Evolutionary conservation across 2,113 vertebrate species (phyloP).

Genomic region (Onychorhynchus coronatus): DNA sequence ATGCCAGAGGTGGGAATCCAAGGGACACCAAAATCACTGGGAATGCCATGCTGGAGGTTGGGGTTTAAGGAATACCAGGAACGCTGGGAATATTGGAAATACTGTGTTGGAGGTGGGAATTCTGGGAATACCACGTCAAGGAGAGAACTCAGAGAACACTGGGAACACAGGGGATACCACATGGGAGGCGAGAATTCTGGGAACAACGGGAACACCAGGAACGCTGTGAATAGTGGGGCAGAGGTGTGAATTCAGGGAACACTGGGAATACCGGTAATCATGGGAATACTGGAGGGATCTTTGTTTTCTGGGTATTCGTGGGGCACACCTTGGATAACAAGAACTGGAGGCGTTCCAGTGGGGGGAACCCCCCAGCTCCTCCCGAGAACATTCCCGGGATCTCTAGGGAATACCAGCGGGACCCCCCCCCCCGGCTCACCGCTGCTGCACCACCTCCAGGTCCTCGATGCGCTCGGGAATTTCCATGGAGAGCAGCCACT

Average conservation of each 20-base stretch:
- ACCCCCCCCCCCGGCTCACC: slow-evolving; percentile 59
- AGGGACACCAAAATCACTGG: no score
- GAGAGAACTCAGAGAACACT: not conserved
- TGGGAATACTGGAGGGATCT: not conserved
- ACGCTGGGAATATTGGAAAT: not conserved
- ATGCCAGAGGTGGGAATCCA: not conserved
- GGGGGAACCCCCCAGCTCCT: no score
- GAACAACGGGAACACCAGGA: not conserved
- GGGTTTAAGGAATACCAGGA: no score
- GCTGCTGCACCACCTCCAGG: slow-evolving; percentile 93
- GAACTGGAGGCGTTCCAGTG: accelerated
- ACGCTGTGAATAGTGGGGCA: not conserved
- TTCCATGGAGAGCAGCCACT: slow-evolving; percentile 88
- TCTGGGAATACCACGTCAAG: not conserved
- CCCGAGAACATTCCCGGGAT: accelerated
- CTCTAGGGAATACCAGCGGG: accelerated
- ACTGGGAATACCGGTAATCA: not conserved
- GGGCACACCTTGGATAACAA: no score
- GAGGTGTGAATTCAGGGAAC: not conserved
- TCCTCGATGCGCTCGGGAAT: slow-evolving; percentile 91
- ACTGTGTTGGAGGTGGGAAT: not conserved
- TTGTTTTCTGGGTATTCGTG: not conserved
- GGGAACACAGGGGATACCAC: not conserved
- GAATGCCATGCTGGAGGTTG: not conserved
- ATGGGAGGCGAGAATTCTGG: not conserved